Conservation (phyloP, 1,140 invertebrate species). For the Notospermus geniculatus region DNA sequence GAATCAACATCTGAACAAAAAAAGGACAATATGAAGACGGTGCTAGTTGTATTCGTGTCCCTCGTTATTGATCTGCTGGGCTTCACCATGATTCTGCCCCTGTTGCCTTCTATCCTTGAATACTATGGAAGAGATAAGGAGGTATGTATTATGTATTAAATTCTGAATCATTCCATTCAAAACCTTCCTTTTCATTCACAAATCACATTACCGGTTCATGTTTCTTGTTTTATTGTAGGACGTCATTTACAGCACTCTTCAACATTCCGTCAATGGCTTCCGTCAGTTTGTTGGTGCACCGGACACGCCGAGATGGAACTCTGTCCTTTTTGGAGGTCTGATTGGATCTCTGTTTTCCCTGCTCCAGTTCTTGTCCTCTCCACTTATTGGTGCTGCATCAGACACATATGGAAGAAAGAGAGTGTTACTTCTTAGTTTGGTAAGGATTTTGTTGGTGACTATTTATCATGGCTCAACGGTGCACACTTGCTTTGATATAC, state of each 20-base stretch:
- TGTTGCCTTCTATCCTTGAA: constrained; percentile 85
- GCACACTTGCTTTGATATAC: too few species aligned
- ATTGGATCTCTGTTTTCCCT: constrained; percentile 96
- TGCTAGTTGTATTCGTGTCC: constrained; percentile 76
- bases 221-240: constrained; percentile 41
- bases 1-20: too few species aligned
- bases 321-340: constrained; percentile 91
- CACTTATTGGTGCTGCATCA: constrained; percentile 89
- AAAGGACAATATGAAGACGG: too few species aligned
- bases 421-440: constrained; percentile 79
- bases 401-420: constrained; percentile 93
- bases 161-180: too few species aligned
- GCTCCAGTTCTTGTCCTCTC: constrained; percentile 92
- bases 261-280: constrained; percentile 66
- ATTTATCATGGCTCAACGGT: too few species aligned
- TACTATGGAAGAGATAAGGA: constrained; percentile 77
- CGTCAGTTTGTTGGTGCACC: constrained; percentile 80
- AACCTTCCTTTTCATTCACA: too few species aligned
- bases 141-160: too few species aligned
- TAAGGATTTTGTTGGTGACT: constrained; percentile 57
- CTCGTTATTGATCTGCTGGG: constrained; percentile 86
- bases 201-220: too few species aligned
- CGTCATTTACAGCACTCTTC: constrained; percentile 69
- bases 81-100: constrained; percentile 92
- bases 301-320: constrained; percentile 71